Conservation (phyloP, 2,797 vertebrate species). For the Cossypha polioptera region DNA sequence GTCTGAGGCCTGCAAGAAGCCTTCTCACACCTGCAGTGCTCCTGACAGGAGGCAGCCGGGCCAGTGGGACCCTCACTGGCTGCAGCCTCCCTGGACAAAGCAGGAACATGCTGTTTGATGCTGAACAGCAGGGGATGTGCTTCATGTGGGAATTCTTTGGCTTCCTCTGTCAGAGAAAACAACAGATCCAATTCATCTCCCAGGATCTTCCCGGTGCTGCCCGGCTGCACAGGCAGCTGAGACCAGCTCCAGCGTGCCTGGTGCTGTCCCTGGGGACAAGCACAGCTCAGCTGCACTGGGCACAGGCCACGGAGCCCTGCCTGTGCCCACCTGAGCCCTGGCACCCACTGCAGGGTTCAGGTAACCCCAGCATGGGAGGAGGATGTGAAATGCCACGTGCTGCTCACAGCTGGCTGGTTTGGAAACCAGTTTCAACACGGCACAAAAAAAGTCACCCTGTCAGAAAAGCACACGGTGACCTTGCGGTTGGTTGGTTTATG, state of each 20-base stretch:
- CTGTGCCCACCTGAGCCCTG: background rate
- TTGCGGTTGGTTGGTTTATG: background rate
- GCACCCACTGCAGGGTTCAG: background rate
- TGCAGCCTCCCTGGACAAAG: background rate
- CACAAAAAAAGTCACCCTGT: background rate
- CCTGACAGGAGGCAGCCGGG: background rate
- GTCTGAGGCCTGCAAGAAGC: background rate
- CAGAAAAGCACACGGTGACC: background rate
- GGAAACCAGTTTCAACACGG: background rate
- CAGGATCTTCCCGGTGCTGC: conserved; percentile 28
- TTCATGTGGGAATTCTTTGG: conserved; percentile 57
- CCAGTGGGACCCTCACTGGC: background rate
- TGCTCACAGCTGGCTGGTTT: conserved; percentile 3
- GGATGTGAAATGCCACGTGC: background rate
- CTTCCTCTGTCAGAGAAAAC: conserved; percentile 38
- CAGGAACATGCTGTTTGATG: background rate
- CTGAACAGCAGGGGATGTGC: background rate
- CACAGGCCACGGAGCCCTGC: fast-evolving
- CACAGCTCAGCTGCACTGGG: background rate
- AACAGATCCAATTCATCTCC: conserved; percentile 39
- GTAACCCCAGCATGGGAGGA: background rate
- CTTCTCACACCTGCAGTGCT: background rate
- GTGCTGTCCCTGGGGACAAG: background rate
- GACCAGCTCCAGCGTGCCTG: background rate
- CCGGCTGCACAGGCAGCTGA: background rate